Evolutionary conservation across 1,140 invertebrate species (phyloP).

Genomic region (Trachymyrmex septentrionalis): DNA sequence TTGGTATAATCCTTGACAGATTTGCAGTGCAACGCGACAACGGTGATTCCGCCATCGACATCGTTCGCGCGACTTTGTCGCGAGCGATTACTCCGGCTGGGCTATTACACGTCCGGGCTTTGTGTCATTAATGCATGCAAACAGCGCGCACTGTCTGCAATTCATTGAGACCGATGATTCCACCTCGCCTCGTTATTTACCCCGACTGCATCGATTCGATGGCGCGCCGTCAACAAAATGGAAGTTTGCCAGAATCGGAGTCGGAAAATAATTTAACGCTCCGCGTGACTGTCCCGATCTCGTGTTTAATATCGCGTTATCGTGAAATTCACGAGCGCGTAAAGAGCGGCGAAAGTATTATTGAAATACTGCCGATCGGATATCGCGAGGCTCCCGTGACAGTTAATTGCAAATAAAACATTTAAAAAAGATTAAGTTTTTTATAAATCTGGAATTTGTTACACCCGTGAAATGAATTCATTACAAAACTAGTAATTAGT

Average conservation of each 20-base stretch:
- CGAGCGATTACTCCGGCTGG: constrained; percentile 25
- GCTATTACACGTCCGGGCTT: constrained; percentile 47
- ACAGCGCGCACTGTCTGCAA: constrained; percentile 31
- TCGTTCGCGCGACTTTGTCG: constrained; percentile 26
- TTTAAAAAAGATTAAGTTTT: neutral
- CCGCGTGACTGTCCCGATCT: neutral
- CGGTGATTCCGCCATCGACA: constrained; percentile 16
- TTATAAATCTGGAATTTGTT: neutral
- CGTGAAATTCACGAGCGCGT: constrained; percentile 16
- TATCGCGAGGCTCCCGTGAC: too few species aligned
- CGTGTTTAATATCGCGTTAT: constrained; percentile 34
- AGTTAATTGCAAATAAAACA: constrained; percentile 21
- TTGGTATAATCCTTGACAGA: constrained; percentile 56
- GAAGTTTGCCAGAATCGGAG: constrained; percentile 63
- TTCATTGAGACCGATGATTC: constrained; percentile 63
- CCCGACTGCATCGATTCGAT: constrained; percentile 32
- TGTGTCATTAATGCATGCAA: constrained; percentile 59
- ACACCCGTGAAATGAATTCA: neutral
- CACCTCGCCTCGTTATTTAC: constrained; percentile 69
- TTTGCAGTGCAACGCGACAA: constrained; percentile 36
- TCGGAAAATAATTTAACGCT: constrained; percentile 50
- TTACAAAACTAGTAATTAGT: neutral
- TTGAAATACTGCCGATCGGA: neutral
- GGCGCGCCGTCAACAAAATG: constrained; percentile 67
- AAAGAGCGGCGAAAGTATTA: constrained; percentile 21